Evolutionary conservation across 2,888 invertebrate genomes (phyloP), one percentile per base, ranked within the genome.

Genomic region (Arrhopalites spinosus): DNA sequence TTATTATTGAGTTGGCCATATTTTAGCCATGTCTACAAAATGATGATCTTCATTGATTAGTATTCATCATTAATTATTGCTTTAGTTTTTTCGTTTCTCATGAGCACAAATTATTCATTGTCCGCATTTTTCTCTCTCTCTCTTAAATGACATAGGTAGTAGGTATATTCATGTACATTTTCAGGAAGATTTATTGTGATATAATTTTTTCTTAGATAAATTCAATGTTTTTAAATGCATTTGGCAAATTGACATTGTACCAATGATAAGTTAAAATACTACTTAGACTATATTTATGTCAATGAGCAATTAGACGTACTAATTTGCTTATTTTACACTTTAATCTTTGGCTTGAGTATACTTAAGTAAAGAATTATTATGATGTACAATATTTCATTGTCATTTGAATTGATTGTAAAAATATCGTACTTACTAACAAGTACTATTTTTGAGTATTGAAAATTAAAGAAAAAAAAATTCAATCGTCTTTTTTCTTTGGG

Each of bases 61-160:
- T 27, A 61, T 29, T 3, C 29, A 2, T 23, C 27, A 8, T 61
- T 66, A 43, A 66, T 66, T 66, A 66, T 66, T 66, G 66, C 66
- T 66, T n/a, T n/a, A n/a, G n/a, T n/a, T n/a, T 43, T 66, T 17
- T 43, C 36, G 30, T 66, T 66, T 36, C 36, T 66, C 66, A 20
- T 66, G 66, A 66, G 66, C 66, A 66, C 43, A 27, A 15, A n/a
- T 27, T 61, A 11, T 61, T 27, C 50, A 50, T 50, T 50, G 50
- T 50, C 50, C 15, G 15, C 15, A 45, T 15, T 11, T 45, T 45
- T 50, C n/a, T 50, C 2, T 50, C 7, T 50, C 2, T 50, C 15
- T n/a, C 3, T 50, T 50, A n/a, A 50, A n/a, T 2, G 7, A 56
- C 56, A 56, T n/a, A n/a, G n/a, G n/a, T n/a, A n/a, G n/a, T n/a